Percentiles rank a stretch among this genome's conserved stretches.
These are phyloP conservation scores for Acanthacorydalis orientalis DNA, from an alignment of 2,888 invertebrate genomes.

Conservation along the genomic window DNA sequence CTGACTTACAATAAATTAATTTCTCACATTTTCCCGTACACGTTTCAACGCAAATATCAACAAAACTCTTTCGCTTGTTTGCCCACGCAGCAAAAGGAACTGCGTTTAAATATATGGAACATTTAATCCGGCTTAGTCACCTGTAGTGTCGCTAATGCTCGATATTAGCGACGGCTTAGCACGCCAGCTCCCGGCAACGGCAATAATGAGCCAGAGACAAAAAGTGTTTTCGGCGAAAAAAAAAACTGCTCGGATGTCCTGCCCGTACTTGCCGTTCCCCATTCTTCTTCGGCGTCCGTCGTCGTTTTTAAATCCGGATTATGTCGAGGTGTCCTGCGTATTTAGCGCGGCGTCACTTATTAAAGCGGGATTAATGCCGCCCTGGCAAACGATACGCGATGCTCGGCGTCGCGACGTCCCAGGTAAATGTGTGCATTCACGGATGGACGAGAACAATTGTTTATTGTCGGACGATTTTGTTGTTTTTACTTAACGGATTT, in stretches of 20 bases:
- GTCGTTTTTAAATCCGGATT: neutral
- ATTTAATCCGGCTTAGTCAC: slow-evolving; percentile 7
- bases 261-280: neutral
- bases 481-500: too few relatives aligned
- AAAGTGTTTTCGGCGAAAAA: neutral
- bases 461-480: too few relatives aligned
- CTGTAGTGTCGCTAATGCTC: slow-evolving; percentile 10
- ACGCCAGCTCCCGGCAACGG: neutral
- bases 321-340: neutral
- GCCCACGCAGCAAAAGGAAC: slow-evolving; percentile 6
- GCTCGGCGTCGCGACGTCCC: too few relatives aligned
- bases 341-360: slow-evolving; percentile 1
- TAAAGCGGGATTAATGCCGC: neutral
- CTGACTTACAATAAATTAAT: too few relatives aligned
- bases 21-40: too few relatives aligned
- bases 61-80: neutral
- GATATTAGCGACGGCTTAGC: slow-evolving; percentile 8
- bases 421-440: too few relatives aligned
- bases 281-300: neutral
- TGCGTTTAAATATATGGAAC: slow-evolving; percentile 6
- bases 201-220: neutral
- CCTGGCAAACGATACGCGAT: neutral
- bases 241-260: neutral
- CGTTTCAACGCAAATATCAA: too few relatives aligned
- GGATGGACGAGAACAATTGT: too few relatives aligned